Conservation (phyloP, 1,140 invertebrate genomes). For the Eciton burchellii region DNA sequence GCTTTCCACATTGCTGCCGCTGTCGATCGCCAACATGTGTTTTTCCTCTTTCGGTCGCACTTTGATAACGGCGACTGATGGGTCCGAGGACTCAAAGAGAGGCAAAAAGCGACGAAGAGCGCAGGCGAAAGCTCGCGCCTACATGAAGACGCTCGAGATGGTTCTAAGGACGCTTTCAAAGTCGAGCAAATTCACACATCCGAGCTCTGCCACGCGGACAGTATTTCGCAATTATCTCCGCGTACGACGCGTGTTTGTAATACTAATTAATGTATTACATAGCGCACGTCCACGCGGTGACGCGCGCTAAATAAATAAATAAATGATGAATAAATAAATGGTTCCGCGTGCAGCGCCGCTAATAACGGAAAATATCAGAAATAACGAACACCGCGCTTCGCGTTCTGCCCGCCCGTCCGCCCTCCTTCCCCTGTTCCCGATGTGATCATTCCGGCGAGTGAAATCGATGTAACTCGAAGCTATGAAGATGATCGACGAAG, state of each 20-base stretch:
- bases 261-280: constrained; percentile 51
- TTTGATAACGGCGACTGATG: constrained; percentile 27
- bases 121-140: not conserved
- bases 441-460: constrained; percentile 10
- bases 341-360: not conserved
- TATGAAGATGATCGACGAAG: constrained; percentile 6
- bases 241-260: constrained; percentile 24
- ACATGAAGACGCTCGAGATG: not conserved
- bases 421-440: not conserved
- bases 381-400: constrained; percentile 9
- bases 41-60: constrained; percentile 8
- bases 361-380: constrained; percentile 43
- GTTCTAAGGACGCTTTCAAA: not conserved
- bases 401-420: not conserved
- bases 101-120: not conserved
- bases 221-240: constrained; percentile 35
- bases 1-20: constrained; percentile 19
- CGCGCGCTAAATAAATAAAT: constrained; percentile 45
- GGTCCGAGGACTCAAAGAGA: constrained; percentile 2
- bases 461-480: not conserved
- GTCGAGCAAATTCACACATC: constrained; percentile 29
- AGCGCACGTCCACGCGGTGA: not conserved
- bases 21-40: not conserved
- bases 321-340: no score
- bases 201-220: not conserved